phyloP scores from a whole-genome alignment of 1,140 invertebrate species.

The Calosoma granatense region DNA sequence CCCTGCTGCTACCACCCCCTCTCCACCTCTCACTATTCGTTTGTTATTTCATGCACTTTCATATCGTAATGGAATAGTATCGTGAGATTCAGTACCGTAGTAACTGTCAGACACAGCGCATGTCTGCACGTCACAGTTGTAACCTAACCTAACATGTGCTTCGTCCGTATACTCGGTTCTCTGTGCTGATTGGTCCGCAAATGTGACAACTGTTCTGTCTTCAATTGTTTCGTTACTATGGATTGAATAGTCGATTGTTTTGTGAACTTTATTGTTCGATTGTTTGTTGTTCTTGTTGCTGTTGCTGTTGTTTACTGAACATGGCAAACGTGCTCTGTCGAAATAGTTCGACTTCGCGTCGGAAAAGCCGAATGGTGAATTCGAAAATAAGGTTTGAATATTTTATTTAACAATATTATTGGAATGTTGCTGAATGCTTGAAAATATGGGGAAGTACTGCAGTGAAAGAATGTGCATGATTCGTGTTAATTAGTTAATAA shows the following conservation, averaged over 20 bases:
- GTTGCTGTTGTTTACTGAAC: too few relatives aligned
- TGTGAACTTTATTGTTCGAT: too few relatives aligned
- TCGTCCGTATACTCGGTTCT: neutral
- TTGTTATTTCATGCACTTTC: neutral
- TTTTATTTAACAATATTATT: too few relatives aligned
- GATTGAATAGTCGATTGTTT: neutral
- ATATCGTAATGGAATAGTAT: neutral
- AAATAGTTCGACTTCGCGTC: neutral
- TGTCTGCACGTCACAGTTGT: neutral
- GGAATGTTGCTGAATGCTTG: too few relatives aligned
- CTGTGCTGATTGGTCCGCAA: neutral
- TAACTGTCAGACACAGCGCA: slow-evolving; percentile 12
- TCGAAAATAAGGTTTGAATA: neutral
- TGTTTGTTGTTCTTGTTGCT: too few relatives aligned
- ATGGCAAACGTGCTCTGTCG: neutral
- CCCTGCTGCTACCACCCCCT: neutral
- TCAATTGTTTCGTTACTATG: neutral
- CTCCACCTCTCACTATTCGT: neutral
- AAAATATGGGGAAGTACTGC: too few relatives aligned
- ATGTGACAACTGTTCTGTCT: neutral
- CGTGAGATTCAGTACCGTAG: slow-evolving; percentile 14
- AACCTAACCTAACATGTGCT: too few relatives aligned
- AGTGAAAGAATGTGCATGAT: too few relatives aligned
- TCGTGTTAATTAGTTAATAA: too few relatives aligned
- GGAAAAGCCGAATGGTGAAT: neutral